Percentiles rank a stretch among this genome's conserved stretches.
These are phyloP conservation scores for Merops nubicus DNA, from an alignment of 2,113 vertebrate genomes.

Conservation along the genomic window DNA sequence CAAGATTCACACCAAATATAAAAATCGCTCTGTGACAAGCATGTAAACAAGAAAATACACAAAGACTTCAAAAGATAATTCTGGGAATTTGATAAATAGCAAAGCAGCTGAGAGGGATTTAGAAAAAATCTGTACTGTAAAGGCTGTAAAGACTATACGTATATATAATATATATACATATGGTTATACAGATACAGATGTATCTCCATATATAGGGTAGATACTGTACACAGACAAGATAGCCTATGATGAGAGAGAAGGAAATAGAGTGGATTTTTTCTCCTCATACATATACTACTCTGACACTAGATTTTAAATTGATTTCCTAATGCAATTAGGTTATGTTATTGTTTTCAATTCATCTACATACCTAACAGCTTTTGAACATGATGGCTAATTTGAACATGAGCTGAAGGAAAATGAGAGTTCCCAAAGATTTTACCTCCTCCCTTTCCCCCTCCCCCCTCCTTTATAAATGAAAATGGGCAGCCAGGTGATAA, in stretches of 20 bases:
- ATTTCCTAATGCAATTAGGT: not conserved
- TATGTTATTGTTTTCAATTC: not conserved
- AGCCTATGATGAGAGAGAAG: accelerated
- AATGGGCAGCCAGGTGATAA: not conserved
- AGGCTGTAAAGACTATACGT: not conserved
- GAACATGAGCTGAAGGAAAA: not conserved
- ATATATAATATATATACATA: not conserved
- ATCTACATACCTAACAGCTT: not conserved
- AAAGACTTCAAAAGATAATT: not conserved
- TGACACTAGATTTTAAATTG: not conserved
- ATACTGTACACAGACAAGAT: not conserved
- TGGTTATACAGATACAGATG: not conserved
- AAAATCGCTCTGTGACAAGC: not conserved
- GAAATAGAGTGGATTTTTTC: accelerated
- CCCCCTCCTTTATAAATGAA: not conserved
- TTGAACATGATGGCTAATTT: not conserved
- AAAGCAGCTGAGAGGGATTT: not conserved
- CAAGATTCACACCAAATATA: not conserved
- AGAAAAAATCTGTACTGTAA: not conserved
- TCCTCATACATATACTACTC: not conserved
- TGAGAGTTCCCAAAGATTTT: not conserved
- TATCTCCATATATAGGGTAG: not conserved
- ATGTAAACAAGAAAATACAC: not conserved
- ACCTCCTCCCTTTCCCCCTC: not conserved
- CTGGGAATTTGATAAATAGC: not conserved